A percentile compares a stretch with the other conserved stretches of the same genome.
phyloP scores from a whole-genome alignment of 2,113 vertebrate genomes.

The Gasterosteus aculeatus region DNA sequence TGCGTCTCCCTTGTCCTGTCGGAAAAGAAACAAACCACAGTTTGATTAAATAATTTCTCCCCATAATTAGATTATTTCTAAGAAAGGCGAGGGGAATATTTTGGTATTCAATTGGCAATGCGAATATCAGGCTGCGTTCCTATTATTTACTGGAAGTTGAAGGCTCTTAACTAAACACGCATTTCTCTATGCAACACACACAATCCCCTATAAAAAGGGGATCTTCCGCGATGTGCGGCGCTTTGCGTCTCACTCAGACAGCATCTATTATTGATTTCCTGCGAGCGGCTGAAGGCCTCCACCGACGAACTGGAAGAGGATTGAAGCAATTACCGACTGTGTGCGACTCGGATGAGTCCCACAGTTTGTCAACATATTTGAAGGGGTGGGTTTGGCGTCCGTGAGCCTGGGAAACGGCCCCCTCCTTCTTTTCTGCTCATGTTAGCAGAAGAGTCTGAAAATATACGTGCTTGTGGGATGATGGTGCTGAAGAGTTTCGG shows the following conservation, averaged over 20 bases:
- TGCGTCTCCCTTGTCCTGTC: constrained; percentile 9
- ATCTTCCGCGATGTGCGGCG: constrained; percentile 10
- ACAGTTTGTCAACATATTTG: constrained; percentile 45
- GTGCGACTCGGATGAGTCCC: constrained; percentile 42
- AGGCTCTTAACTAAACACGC: constrained; percentile 16
- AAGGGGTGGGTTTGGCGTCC: constrained; percentile 23
- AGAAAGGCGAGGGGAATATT: constrained; percentile 16
- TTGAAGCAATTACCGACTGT: constrained; percentile 56
- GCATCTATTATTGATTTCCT: constrained; percentile 65
- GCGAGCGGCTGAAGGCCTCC: constrained; percentile 33
- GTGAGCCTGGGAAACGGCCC: constrained; percentile 4
- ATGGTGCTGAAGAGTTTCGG: constrained; percentile 13
- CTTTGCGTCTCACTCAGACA: constrained; percentile 49
- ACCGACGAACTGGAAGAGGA: constrained; percentile 37
- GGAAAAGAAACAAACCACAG: constrained; percentile 1
- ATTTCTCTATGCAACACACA: constrained; percentile 13
- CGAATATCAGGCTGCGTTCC: constrained; percentile 26
- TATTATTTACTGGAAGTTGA: constrained; percentile 18
- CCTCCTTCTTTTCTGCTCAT: constrained; percentile 8
- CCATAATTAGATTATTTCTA: constrained; percentile 25
- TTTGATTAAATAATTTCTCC: constrained; percentile 15
- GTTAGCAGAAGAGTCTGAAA: constrained; percentile 11
- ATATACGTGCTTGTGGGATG: constrained; percentile 29
- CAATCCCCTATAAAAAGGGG: constrained; percentile 12
- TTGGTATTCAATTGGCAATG: constrained; percentile 20